phyloP scores from a whole-genome alignment of 2,113 vertebrate genomes.

The Callaeas wilsoni region DNA sequence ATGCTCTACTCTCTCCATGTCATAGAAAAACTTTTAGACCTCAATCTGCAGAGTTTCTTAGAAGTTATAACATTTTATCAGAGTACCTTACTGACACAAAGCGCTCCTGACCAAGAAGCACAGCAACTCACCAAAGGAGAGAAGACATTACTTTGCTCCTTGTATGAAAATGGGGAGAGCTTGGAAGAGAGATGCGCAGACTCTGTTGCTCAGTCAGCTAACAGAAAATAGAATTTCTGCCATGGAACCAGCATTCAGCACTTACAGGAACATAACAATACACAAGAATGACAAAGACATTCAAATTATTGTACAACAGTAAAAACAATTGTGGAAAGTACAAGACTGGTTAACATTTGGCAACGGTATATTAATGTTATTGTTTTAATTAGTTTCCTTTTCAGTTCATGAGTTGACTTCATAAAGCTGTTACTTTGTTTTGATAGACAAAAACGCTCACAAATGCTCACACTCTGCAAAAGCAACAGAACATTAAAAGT shows the following conservation, averaged over 20 bases:
- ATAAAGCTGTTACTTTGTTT: not conserved
- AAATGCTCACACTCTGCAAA: not conserved
- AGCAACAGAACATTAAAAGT: not conserved
- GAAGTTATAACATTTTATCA: not conserved
- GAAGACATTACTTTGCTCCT: not conserved
- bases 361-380: not conserved
- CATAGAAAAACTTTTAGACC: not conserved
- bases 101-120: not conserved
- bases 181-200: not conserved
- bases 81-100: not conserved
- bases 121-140: not conserved
- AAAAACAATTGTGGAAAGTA: slow-evolving; percentile 40
- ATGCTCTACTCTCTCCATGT: not conserved
- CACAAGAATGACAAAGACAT: not conserved
- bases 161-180: not conserved
- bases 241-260: not conserved
- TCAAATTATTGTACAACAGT: not conserved
- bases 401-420: slow-evolving; percentile 1
- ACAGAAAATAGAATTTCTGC: not conserved
- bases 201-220: not conserved
- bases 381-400: slow-evolving; percentile 36
- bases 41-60: not conserved
- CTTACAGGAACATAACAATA: slow-evolving; percentile 33
- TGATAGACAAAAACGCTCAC: not conserved
- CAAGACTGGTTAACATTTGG: slow-evolving; percentile 1